Conservation (phyloP, 2,113 vertebrate species). For the Spea multiplicata region DNA sequence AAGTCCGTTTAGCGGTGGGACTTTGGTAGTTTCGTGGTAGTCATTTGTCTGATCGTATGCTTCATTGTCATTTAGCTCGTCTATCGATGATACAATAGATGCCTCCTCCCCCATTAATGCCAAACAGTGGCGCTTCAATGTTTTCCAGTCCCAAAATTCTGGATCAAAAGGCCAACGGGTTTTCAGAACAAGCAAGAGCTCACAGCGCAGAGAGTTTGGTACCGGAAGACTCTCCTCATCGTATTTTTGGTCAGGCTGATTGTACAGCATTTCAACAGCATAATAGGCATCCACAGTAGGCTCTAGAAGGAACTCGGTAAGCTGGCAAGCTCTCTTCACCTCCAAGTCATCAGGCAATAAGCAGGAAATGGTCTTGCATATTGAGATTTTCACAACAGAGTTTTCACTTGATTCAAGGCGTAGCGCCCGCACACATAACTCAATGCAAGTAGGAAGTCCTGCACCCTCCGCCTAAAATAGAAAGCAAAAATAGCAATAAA, state of each 20-base stretch:
- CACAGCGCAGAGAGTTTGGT: slow-evolving; percentile 92
- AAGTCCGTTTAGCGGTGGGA: slow-evolving; percentile 70
- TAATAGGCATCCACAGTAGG: slow-evolving; percentile 96
- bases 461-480: slow-evolving; percentile 74
- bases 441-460: slow-evolving; percentile 87
- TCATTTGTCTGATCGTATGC: slow-evolving; percentile 77
- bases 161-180: slow-evolving; percentile 97
- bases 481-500: background rate
- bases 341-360: slow-evolving; percentile 90
- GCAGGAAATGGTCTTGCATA: slow-evolving; percentile 97
- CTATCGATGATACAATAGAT: slow-evolving; percentile 95
- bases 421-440: slow-evolving; percentile 88
- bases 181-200: slow-evolving; percentile 93
- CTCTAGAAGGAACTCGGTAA: slow-evolving; percentile 93
- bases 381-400: slow-evolving; percentile 78
- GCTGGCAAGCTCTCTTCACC: slow-evolving; percentile 93
- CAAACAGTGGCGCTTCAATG: slow-evolving; percentile 90
- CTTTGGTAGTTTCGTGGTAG: slow-evolving; percentile 68
- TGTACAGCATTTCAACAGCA: slow-evolving; percentile 93
- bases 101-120: slow-evolving; percentile 95
- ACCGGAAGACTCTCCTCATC: slow-evolving; percentile 91
- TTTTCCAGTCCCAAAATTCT: slow-evolving; percentile 99
- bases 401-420: slow-evolving; percentile 84
- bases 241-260: slow-evolving; percentile 94
- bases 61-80: slow-evolving; percentile 90